Base-by-base conservation (phyloP, 2,797 vertebrate species). In the Gobionotothen gibberifrons region DNA sequence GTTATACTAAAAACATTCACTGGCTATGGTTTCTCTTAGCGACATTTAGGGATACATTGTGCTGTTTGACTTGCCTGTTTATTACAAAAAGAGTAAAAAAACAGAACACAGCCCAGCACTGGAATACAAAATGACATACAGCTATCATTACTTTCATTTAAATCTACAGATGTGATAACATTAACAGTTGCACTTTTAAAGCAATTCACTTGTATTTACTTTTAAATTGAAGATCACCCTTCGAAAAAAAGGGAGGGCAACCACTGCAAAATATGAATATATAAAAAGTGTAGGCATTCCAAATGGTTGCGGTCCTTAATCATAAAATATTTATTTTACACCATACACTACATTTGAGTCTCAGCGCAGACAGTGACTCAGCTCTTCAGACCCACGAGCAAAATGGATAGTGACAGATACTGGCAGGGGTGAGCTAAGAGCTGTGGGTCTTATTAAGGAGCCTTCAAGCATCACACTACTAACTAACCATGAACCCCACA, bases 311-410 rank as follows among this genome's bases (percentile, higher is more conserved):
- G 22, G 19, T 49, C 10, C 19, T 47, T 16, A 48, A 17, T 66
- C 22, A 59, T 29, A 46, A 58, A 26, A 56, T 39, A 61, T 76
- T 61, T 39, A 16, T 56, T 42, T 32, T 39, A 62, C 26, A 42
- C 16, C 11, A 22, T 54, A 69, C 46, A 42, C 36, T 22, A 14
- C 51, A 43, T 61, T 13, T 47, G 39, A 29, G n/a, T 44, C 22
- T 46, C 19, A 12, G 7, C 5, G 43, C 16, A 54, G 71, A 65
- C 3, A 1, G 32, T 68, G 48, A 69, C 69, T 73, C 36, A 22
- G 63, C 58, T 49, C 16, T 64, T 59, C 21, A 12, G 39, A 22
- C 15, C 12, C 26, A 44, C 44, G 0, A 44, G 42, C 9, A 60
- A 47, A 56, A 26, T 49, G 36, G 9, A 55, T 15, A 40, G 32